Evolutionary conservation across 2,113 vertebrate species (phyloP), one percentile per base, ranked within the genome.

Genomic region (Sapayoa aenigma): DNA sequence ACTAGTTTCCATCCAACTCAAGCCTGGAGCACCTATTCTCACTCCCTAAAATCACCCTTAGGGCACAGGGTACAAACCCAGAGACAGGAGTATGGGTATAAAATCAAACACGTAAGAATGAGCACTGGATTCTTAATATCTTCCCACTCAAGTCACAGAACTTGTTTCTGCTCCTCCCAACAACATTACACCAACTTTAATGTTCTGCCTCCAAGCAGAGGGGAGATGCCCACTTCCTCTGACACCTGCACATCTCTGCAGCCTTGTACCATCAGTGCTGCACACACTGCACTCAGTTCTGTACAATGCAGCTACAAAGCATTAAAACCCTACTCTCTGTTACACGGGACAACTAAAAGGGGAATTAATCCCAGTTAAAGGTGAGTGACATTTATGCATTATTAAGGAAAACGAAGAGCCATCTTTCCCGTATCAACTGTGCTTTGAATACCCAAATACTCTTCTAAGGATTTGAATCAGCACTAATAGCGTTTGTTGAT

Each of bases 301-400:
- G 58, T 3, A 35, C 0, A 1, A 4, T 3, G 14, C n/a, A 46
- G 58, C 37, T 41, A 13, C 2, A 67, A 53, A 82, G 42, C 41
- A 59, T 60, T 39, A 49, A 78, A 95, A 90, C 28, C 52, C 46
- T 75, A 75, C 20, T 75, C 79, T 55, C 58, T 65, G 49, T n/a
- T 52, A 80, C 68, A 41, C 11, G 37, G 49, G 20, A 24, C 14
- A 87, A 60, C 60, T 84, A 44, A 81, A 90, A 88, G 83, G 56
- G 92, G 37, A 94, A 87, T 42, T 55, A 92, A 90, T 56, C 73
- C 76, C 77, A 55, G 46, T 9, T 89, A 82, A 96, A 95, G 89
- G 90, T 76, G 89, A 81, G 71, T 89, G 92, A 87, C 88, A 95
- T 93, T 96, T 96, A 93, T 92, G 76, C 74, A 86, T 91, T 96